Conservation (phyloP, 53 echinoderm and acorn worm genomes). For the Hippasteria phrygiana region DNA sequence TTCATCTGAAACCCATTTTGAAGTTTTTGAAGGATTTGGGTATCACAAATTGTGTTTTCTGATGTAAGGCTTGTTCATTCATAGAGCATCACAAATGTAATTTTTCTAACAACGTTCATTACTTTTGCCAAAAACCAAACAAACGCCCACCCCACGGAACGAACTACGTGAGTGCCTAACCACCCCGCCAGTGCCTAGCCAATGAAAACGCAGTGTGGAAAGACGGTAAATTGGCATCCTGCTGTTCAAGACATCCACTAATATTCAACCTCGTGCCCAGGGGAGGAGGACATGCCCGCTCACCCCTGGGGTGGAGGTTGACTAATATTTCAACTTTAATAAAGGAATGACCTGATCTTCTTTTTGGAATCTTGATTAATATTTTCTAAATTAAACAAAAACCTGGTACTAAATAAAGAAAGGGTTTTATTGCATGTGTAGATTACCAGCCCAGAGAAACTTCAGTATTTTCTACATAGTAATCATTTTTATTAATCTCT, state of each 20-base stretch:
- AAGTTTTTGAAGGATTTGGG: no score
- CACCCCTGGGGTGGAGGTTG: constrained; percentile 56
- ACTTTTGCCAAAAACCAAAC: constrained; percentile 53
- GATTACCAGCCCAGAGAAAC: constrained; percentile 27
- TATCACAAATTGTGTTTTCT: no score
- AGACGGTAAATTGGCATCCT: constrained; percentile 63
- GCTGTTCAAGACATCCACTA: constrained; percentile 58
- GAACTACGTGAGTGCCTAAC: background rate
- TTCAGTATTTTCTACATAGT: background rate
- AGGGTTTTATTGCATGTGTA: constrained; percentile 49
- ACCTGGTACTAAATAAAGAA: constrained; percentile 13
- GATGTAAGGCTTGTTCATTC: background rate
- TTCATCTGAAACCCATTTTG: no score
- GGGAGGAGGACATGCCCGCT: constrained; percentile 28
- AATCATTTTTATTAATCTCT: background rate
- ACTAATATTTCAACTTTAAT: constrained; percentile 52
- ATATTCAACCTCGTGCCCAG: constrained; percentile 63
- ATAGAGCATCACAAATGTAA: constrained; percentile 33
- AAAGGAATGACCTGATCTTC: constrained; percentile 42
- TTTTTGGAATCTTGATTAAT: constrained; percentile 56
- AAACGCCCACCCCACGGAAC: constrained; percentile 33
- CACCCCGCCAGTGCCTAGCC: background rate
- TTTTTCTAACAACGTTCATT: constrained; percentile 56
- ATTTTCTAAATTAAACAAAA: constrained; percentile 20
- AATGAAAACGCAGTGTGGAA: constrained; percentile 39